A percentile compares a stretch with the other conserved stretches of the same genome.
phyloP scores from a whole-genome alignment of 2,113 vertebrate genomes.

The Perca schrenkii region DNA sequence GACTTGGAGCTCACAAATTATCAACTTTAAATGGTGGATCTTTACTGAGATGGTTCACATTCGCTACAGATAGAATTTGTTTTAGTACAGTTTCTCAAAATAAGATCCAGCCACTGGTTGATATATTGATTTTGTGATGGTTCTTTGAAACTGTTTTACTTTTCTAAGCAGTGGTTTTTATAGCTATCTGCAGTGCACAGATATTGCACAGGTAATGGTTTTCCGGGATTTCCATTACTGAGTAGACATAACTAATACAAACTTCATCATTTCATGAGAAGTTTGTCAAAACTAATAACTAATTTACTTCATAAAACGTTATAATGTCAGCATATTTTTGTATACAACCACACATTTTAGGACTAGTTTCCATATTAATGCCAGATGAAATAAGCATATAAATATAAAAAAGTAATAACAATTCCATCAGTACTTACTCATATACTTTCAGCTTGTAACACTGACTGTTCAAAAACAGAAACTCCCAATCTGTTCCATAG shows the following conservation, averaged over 20 bases:
- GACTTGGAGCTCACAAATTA: conserved; percentile 72
- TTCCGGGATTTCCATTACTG: conserved; percentile 28
- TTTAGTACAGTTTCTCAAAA: conserved; percentile 44
- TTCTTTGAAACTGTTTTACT: conserved; percentile 25
- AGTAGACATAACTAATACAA: conserved; percentile 24
- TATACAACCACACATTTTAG: background rate
- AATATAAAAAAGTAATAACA: background rate
- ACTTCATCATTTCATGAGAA: conserved; percentile 8
- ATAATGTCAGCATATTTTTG: background rate
- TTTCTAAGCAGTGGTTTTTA: conserved; percentile 20
- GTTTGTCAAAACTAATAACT: conserved; percentile 4
- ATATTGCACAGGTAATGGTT: conserved; percentile 27
- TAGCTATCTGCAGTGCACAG: conserved; percentile 5
- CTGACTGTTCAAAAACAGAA: conserved; percentile 79
- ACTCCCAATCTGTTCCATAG: conserved; percentile 80
- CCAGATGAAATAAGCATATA: background rate
- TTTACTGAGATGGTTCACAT: conserved; percentile 52
- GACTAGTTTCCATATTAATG: background rate
- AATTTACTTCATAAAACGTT: background rate
- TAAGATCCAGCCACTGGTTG: conserved; percentile 29
- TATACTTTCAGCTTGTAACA: conserved; percentile 80
- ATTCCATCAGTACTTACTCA: conserved; percentile 74
- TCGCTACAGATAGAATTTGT: conserved; percentile 37
- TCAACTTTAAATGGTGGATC: conserved; percentile 72
- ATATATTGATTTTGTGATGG: conserved; percentile 30